Evolutionary conservation across 2,888 invertebrate species (phyloP).

Genomic region (Digitonthophagus gazella): DNA sequence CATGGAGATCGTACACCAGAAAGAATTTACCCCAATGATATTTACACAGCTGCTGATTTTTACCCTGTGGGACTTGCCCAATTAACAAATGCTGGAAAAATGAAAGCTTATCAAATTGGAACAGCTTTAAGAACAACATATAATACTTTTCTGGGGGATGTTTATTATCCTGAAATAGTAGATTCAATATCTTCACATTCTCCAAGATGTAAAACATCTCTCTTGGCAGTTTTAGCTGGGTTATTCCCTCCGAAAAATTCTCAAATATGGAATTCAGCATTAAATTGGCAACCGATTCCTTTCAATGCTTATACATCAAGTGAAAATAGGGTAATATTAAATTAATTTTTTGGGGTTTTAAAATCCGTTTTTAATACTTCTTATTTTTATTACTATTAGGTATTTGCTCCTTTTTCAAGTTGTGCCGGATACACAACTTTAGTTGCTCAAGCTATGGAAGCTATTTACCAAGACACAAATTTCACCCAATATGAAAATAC

Average conservation of each 20-base stretch:
- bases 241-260: neutral
- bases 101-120: constrained; percentile 2
- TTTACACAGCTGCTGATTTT: constrained; percentile 2
- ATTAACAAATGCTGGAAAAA: constrained; percentile 5
- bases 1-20: constrained; percentile 7
- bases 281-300: neutral
- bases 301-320: neutral
- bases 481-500: neutral
- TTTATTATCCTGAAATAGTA: constrained; percentile 5
- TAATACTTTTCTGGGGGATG: neutral
- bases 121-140: neutral
- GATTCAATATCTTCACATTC: constrained; percentile 6
- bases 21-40: constrained; percentile 1
- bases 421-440: neutral
- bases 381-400: no score
- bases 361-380: no score
- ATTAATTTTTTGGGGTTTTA: no score
- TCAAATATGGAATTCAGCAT: neutral
- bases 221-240: neutral
- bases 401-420: neutral
- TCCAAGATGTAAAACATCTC: neutral
- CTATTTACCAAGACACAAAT: neutral
- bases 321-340: neutral
- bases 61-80: neutral
- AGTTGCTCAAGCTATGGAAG: neutral